Percentiles rank a stretch among this genome's conserved stretches.
These are phyloP conservation scores for Formica exsecta DNA, from an alignment of 1,140 invertebrate species.

Conservation along the genomic window DNA sequence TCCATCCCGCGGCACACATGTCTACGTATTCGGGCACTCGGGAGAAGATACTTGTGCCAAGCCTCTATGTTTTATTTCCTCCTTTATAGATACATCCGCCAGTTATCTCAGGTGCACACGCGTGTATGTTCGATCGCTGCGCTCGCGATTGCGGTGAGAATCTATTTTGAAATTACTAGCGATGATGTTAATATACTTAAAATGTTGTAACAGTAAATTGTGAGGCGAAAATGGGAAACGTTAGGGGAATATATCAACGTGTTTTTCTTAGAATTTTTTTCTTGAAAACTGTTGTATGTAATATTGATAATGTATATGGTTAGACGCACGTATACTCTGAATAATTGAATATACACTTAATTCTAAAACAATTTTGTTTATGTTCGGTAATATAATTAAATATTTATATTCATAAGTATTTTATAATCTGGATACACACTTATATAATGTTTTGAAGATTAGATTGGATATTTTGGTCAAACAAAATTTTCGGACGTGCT, in stretches of 20 bases:
- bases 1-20: slow-evolving; percentile 58
- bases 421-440: not conserved
- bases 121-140: slow-evolving; percentile 21
- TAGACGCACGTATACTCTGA: not conserved
- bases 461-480: not conserved
- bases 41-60: slow-evolving; percentile 72
- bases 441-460: not conserved
- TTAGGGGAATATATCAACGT: not conserved
- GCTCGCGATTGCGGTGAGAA: slow-evolving; percentile 32
- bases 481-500: not conserved
- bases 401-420: not conserved
- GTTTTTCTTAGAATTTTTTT: slow-evolving; percentile 16
- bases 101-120: slow-evolving; percentile 52
- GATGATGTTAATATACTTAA: slow-evolving; percentile 32
- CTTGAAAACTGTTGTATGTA: slow-evolving; percentile 1
- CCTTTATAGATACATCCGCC: slow-evolving; percentile 35
- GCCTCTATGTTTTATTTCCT: slow-evolving; percentile 68
- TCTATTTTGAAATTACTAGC: slow-evolving; percentile 44
- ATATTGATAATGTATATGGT: slow-evolving; percentile 11
- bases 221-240: not conserved
- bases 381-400: not conserved
- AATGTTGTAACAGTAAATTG: slow-evolving; percentile 9
- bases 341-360: not conserved
- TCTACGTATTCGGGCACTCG: slow-evolving; percentile 71
- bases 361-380: not conserved